These are phyloP conservation scores for Hippoglossus hippoglossus DNA, from an alignment of 2,797 vertebrate species.

Conservation along the genomic window DNA sequence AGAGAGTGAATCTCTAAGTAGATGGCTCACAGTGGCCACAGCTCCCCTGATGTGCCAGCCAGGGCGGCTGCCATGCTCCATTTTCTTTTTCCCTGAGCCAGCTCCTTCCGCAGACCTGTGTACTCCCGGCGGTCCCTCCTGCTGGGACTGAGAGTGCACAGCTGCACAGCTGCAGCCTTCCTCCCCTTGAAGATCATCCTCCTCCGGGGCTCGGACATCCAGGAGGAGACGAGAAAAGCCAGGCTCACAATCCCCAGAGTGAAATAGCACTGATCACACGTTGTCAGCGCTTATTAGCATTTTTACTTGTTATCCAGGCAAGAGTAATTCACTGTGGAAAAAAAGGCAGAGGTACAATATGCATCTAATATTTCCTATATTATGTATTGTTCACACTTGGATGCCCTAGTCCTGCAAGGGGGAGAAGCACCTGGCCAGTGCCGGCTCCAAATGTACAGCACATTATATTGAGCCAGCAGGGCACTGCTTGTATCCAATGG, in stretches of 20 bases:
- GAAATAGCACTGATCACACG: constrained; percentile 66
- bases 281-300: constrained; percentile 3
- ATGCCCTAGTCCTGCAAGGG: too few relatives aligned
- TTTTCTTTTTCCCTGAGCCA: constrained; percentile 29
- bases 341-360: neutral
- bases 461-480: too few relatives aligned
- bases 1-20: constrained; percentile 79
- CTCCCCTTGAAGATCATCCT: constrained; percentile 78
- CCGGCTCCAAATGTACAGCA: too few relatives aligned
- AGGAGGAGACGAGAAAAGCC: constrained; percentile 77
- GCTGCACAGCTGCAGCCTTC: constrained; percentile 17
- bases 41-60: constrained; percentile 62
- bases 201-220: constrained; percentile 78
- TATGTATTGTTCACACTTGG: too few relatives aligned
- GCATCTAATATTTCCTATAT: neutral
- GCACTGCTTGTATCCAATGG: too few relatives aligned
- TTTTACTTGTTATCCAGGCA: too few relatives aligned
- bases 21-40: constrained; percentile 48
- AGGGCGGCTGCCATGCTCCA: constrained; percentile 19
- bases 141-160: constrained; percentile 39
- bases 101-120: constrained; percentile 24
- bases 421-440: too few relatives aligned
- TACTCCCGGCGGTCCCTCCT: constrained; percentile 19
- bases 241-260: constrained; percentile 75
- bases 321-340: neutral